A percentile compares a stretch with the other conserved stretches of the same genome.
These are phyloP conservation scores for Diadophis punctatus DNA, from an alignment of 2,113 vertebrate species.

Conservation along the genomic window DNA sequence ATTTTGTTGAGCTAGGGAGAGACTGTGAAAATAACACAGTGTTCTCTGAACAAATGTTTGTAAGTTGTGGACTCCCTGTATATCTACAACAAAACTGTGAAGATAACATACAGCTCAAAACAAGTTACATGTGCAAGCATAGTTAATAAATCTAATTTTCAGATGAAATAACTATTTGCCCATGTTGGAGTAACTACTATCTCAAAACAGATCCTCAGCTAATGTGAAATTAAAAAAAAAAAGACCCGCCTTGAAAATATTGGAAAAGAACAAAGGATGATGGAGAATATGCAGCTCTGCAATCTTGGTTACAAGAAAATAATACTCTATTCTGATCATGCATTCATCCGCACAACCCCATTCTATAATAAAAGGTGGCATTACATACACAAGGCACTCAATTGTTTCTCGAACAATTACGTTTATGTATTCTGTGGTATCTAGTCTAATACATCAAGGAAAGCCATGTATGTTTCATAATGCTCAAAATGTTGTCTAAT, in stretches of 20 bases:
- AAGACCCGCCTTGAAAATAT: background rate
- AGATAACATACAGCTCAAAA: background rate
- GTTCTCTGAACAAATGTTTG: background rate
- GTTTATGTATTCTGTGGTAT: background rate
- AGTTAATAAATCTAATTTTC: background rate
- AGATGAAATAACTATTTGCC: background rate
- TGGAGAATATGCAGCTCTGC: background rate
- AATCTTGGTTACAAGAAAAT: background rate
- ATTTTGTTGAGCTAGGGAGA: background rate
- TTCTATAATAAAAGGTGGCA: background rate
- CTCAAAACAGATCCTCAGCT: background rate
- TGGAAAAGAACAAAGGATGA: background rate
- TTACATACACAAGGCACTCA: background rate
- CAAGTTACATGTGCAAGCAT: background rate
- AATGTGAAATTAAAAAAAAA: background rate
- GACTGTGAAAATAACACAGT: background rate
- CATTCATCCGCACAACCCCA: background rate
- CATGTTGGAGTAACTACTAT: background rate
- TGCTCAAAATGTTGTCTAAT: background rate
- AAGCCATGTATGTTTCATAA: background rate
- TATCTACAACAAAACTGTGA: background rate
- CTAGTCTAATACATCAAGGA: background rate
- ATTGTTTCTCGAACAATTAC: background rate
- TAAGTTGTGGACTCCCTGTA: background rate
- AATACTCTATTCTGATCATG: background rate